Base-by-base conservation (phyloP, 2,888 invertebrate genomes). In the Colostygia pectinataria region DNA sequence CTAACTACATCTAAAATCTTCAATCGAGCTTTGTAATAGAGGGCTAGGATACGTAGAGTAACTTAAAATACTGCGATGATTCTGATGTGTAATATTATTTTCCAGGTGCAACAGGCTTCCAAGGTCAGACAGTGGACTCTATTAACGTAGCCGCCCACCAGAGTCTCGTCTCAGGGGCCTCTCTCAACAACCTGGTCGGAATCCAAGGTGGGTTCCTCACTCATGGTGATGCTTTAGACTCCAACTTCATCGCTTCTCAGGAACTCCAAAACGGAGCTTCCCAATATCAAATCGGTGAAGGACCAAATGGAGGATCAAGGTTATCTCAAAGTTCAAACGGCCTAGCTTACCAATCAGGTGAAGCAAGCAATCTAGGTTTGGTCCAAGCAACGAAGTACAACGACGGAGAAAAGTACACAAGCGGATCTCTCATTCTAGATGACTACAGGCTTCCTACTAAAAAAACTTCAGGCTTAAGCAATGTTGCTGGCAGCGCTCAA, bases 111-210 rank as follows among this genome's bases (percentile, higher is more conserved):
- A 76, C 81, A 24, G 89, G 90, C 2, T 91, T 80, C 68, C 77
- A 83, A 53, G 91, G 91, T 1, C 81, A 87, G 57, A 87, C 90
- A 15, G 90, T 89, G 0, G 85, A 90, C 37, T 73, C 86, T 0
- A 74, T 91, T 9, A 91, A 91, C 65, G 75, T 91, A 1, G 91
- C 90, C 0, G 91, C 80, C 32, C 90, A 91, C 58, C 83, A 89
- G 47, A 90, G 90, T 46, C 67, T 91, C 4, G 71, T 78, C 4
- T 90, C 91, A 1, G 91, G 91, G 2, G 91, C 91, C 0, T 70
- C 89, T 1, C 62, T 87, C 4, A 60, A 83, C 59, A 91, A 91
- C 58, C 71, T 82, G 3, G 89, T 91, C 7, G 91, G 91, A 4
- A 82, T 91, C 25, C 91, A 90, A 63, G 69, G 70, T 28, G 82